Conservation (phyloP, 2,888 invertebrate species). For the Tineola bisselliella region DNA sequence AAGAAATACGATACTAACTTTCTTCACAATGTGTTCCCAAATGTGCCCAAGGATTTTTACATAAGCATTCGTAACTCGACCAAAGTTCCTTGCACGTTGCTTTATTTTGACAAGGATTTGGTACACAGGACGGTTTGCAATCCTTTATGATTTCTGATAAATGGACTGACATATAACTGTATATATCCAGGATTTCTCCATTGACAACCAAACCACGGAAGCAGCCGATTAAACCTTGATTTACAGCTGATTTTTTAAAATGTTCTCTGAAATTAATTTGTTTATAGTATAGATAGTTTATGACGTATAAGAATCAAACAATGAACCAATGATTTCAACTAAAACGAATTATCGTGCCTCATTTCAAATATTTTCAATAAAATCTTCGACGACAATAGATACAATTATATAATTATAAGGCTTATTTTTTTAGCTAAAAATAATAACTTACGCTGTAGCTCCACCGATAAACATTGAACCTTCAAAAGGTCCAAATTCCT, state of each 20-base stretch:
- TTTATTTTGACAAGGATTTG: constrained; percentile 92
- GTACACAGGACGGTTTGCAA: constrained; percentile 93
- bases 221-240: constrained; percentile 92
- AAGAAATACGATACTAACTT: constrained; percentile 70
- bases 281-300: not conserved
- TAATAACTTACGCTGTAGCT: constrained; percentile 81
- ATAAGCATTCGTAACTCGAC: constrained; percentile 92
- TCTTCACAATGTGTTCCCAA: constrained; percentile 89
- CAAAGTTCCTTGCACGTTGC: constrained; percentile 91
- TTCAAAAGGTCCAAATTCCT: constrained; percentile 92
- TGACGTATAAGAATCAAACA: not conserved
- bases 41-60: constrained; percentile 93
- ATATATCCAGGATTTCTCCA: constrained; percentile 89
- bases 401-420: no score
- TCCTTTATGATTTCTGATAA: constrained; percentile 91
- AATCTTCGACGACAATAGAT: no score
- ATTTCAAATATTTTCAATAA: no score
- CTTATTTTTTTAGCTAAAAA: not conserved
- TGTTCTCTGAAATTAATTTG: constrained; percentile 70
- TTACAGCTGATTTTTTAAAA: constrained; percentile 82
- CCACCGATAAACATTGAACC: constrained; percentile 95
- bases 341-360: no score
- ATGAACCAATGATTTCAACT: no score
- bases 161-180: constrained; percentile 92
- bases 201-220: constrained; percentile 93